A percentile compares a stretch with the other conserved stretches of the same genome.
These are phyloP conservation scores for Drosophila prolongata DNA, from an alignment of 2,888 invertebrate species.

Conservation along the genomic window DNA sequence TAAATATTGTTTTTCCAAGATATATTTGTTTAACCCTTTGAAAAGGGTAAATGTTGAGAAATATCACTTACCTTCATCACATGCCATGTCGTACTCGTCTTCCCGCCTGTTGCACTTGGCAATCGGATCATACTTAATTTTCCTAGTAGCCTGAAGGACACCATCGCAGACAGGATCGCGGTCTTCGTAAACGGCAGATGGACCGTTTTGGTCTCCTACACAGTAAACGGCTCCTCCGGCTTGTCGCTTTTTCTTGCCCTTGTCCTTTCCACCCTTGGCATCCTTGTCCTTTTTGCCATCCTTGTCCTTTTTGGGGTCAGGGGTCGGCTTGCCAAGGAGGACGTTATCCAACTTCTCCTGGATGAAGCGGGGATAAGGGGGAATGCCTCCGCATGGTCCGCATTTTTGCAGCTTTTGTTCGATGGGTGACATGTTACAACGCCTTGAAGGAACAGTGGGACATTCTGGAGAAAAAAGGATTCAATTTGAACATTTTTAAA, in stretches of 20 bases:
- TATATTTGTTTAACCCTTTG: too few relatives aligned
- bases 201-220: neutral
- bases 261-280: constrained; percentile 8
- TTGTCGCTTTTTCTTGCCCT: constrained; percentile 52
- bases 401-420: constrained; percentile 58
- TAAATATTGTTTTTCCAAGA: too few relatives aligned
- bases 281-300: constrained; percentile 20
- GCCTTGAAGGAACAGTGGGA: constrained; percentile 62
- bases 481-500: neutral
- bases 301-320: constrained; percentile 12
- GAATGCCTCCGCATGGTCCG: constrained; percentile 61
- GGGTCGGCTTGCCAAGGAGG: neutral
- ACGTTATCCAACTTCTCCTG: constrained; percentile 5
- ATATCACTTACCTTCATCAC: constrained; percentile 49
- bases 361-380: constrained; percentile 48
- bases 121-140: neutral
- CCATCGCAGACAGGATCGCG: constrained; percentile 5
- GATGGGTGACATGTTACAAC: constrained; percentile 36
- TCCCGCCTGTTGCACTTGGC: neutral
- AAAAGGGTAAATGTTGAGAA: too few relatives aligned
- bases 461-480: constrained; percentile 46
- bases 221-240: constrained; percentile 46
- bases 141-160: neutral
- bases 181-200: neutral
- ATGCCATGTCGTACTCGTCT: constrained; percentile 50